A percentile compares a stretch with the other conserved stretches of the same genome.
Conservation (phyloP, 2,888 invertebrate species). For the Lomographa bimaculata region DNA sequence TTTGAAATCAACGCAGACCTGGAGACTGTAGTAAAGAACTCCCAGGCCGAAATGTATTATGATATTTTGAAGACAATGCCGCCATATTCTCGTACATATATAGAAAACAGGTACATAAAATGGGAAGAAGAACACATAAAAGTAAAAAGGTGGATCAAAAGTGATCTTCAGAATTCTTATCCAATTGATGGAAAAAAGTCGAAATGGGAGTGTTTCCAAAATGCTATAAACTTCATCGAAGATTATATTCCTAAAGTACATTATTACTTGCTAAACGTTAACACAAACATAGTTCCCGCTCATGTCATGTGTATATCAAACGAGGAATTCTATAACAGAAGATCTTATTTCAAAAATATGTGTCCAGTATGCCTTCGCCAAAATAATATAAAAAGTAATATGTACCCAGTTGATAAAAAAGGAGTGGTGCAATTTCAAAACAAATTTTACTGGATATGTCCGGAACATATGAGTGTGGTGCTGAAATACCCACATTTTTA, state of each 20-base stretch:
- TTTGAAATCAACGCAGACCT: conserved; percentile 74
- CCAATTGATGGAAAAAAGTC: conserved; percentile 74
- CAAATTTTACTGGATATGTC: conserved; percentile 85
- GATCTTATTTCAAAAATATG: conserved; percentile 76
- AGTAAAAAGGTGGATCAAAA: conserved; percentile 76
- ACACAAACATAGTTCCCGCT: conserved; percentile 73
- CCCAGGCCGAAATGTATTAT: conserved; percentile 59
- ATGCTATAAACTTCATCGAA: conserved; percentile 60
- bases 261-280: conserved; percentile 75
- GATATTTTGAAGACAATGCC: conserved; percentile 57
- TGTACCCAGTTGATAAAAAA: conserved; percentile 74
- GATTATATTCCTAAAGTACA: conserved; percentile 68
- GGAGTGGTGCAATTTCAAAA: conserved; percentile 82
- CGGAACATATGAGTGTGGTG: conserved; percentile 76
- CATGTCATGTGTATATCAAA: conserved; percentile 82
- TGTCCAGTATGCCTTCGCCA: conserved; percentile 84
- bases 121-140: conserved; percentile 60
- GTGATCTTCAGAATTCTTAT: conserved; percentile 81
- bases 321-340: conserved; percentile 73
- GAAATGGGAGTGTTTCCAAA: conserved; percentile 81
- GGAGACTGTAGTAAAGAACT: conserved; percentile 60
- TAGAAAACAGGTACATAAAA: conserved; percentile 64
- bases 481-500: conserved; percentile 64
- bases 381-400: conserved; percentile 59
- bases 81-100: conserved; percentile 60